Percentiles rank a stretch among this genome's conserved stretches.
Conservation (phyloP, 2,888 invertebrate genomes). For the Diabrotica balteata region DNA sequence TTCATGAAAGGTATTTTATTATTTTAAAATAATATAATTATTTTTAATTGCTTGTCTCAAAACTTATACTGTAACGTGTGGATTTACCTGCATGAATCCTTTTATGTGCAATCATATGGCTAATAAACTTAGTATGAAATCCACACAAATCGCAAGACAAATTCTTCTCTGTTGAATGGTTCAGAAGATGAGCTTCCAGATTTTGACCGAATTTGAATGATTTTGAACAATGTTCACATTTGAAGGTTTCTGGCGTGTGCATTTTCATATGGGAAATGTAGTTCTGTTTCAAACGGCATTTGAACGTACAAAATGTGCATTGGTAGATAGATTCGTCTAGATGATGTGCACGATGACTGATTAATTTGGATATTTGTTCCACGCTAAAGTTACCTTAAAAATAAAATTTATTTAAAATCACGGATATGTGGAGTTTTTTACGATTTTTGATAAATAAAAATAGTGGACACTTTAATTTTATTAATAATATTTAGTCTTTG, state of each 20-base stretch:
- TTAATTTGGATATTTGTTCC: conserved; percentile 64
- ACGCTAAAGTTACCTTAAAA: conserved; percentile 54
- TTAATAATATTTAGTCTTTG: too few relatives aligned
- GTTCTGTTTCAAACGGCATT: conserved; percentile 67
- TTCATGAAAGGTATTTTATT: too few relatives aligned
- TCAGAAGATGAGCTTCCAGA: conserved; percentile 66
- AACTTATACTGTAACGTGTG: not conserved
- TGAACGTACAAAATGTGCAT: conserved; percentile 65
- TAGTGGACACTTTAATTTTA: too few relatives aligned
- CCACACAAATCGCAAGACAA: conserved; percentile 72
- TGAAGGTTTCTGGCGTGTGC: conserved; percentile 67
- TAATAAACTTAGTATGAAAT: conserved; percentile 71
- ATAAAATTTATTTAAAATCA: not conserved
- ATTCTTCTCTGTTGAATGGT: conserved; percentile 65
- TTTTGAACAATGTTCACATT: conserved; percentile 67
- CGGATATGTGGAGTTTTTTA: too few relatives aligned
- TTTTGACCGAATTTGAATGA: conserved; percentile 67
- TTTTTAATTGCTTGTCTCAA: too few relatives aligned
- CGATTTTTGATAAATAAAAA: too few relatives aligned
- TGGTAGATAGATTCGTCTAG: conserved; percentile 61
- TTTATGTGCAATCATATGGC: conserved; percentile 71
- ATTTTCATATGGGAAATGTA: conserved; percentile 66
- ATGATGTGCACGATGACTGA: conserved; percentile 69
- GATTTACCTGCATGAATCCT: conserved; percentile 67
- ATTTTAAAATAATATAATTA: too few relatives aligned